Percentiles rank a stretch among this genome's conserved stretches.
Conservation (phyloP, 2,797 vertebrate species). For the Macrochelys suwanniensis region DNA sequence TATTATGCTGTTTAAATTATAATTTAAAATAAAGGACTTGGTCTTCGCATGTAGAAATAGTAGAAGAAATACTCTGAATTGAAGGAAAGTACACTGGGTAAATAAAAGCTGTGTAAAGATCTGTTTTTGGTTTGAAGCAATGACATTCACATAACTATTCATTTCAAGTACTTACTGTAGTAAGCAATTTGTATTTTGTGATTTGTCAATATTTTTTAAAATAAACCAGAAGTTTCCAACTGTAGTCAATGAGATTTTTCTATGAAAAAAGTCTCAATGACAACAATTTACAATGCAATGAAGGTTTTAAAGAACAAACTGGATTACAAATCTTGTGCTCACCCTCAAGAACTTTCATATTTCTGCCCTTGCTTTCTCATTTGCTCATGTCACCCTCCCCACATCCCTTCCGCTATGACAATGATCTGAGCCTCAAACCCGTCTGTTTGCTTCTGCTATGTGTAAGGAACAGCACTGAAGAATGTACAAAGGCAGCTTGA, state of each 20-base stretch:
- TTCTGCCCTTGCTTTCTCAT: neutral
- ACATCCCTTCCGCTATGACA: neutral
- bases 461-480: neutral
- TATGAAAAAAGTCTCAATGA: neutral
- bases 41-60: neutral
- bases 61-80: neutral
- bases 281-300: neutral
- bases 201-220: neutral
- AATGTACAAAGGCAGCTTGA: neutral
- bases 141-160: neutral
- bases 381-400: neutral
- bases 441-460: neutral
- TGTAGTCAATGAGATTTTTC: neutral
- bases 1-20: neutral
- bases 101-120: neutral
- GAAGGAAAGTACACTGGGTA: neutral
- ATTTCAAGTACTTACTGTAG: neutral
- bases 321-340: neutral
- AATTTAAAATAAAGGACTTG: neutral
- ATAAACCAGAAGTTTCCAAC: neutral
- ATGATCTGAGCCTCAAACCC: neutral
- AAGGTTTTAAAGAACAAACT: neutral
- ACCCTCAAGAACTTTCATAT: neutral
- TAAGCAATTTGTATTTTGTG: constrained; percentile 25
- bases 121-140: neutral